These are phyloP conservation scores for Drosophila diplacantha DNA, from an alignment of 2,888 invertebrate species.

Conservation along the genomic window DNA sequence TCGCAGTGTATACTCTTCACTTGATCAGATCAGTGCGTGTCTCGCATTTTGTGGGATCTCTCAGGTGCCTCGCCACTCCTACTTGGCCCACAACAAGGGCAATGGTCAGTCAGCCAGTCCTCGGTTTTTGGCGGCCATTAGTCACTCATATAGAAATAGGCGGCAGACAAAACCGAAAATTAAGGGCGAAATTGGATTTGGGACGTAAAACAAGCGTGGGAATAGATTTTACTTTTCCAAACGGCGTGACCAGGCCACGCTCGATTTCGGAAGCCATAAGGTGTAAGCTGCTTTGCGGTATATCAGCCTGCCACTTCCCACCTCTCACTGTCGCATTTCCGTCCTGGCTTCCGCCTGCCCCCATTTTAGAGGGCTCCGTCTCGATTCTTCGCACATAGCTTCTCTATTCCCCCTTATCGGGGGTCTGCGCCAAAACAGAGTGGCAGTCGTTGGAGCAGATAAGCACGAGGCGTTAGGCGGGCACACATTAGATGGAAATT, in stretches of 20 bases:
- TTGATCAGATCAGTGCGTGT: slow-evolving; percentile 26
- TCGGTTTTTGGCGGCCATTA: slow-evolving; percentile 36
- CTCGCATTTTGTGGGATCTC: slow-evolving; percentile 14
- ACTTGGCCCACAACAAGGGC: slow-evolving; percentile 54
- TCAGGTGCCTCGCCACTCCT: slow-evolving; percentile 42
- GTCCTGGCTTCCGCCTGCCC: slow-evolving; percentile 32
- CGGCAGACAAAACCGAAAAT: slow-evolving; percentile 6
- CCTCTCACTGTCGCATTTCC: slow-evolving; percentile 27
- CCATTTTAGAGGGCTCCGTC: slow-evolving; percentile 4
- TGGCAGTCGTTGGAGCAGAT: slow-evolving; percentile 19
- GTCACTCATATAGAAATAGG: slow-evolving; percentile 48
- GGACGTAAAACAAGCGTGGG: slow-evolving; percentile 18
- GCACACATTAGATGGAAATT: slow-evolving; percentile 27
- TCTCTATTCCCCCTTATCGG: slow-evolving; percentile 22
- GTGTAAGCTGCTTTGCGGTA: slow-evolving; percentile 15
- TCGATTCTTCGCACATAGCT: not conserved
- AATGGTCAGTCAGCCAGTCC: slow-evolving; percentile 43
- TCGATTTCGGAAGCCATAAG: slow-evolving; percentile 23
- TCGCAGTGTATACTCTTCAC: slow-evolving; percentile 46
- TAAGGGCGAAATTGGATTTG: slow-evolving; percentile 11
- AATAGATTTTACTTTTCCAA: slow-evolving; percentile 29
- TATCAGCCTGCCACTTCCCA: slow-evolving; percentile 2
- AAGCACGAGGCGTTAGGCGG: slow-evolving; percentile 13
- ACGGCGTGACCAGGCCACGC: slow-evolving; percentile 8
- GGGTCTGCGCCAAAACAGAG: slow-evolving; percentile 27